Percentiles rank a stretch among this genome's conserved stretches.
phyloP scores from a whole-genome alignment of 2,113 vertebrate genomes.

The Micromys minutus region DNA sequence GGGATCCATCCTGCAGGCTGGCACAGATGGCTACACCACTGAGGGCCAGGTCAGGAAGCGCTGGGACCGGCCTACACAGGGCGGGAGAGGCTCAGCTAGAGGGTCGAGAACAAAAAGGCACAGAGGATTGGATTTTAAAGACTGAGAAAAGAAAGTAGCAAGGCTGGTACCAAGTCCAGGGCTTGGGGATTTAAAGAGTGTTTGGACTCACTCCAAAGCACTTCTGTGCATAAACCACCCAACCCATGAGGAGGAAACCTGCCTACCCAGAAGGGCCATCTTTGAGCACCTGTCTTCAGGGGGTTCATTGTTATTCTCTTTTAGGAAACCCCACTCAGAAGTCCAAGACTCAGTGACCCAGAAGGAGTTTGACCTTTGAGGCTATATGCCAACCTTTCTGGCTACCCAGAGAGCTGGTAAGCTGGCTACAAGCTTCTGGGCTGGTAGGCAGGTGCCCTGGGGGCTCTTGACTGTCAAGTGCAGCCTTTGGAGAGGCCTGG shows the following conservation, averaged over 20 bases:
- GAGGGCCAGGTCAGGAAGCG: neutral
- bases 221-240: neutral
- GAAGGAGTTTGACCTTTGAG: no score
- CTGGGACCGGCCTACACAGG: no score
- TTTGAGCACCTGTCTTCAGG: neutral
- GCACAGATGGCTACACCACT: neutral
- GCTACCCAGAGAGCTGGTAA: neutral
- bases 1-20: neutral
- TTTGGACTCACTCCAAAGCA: neutral
- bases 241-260: neutral
- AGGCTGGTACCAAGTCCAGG: neutral
- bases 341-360: neutral
- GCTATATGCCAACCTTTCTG: neutral
- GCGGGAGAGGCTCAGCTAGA: neutral
- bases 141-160: neutral
- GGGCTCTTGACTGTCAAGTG: fast-evolving
- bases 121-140: neutral
- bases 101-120: neutral
- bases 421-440: neutral
- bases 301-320: neutral
- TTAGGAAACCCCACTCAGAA: neutral
- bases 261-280: fast-evolving
- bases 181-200: neutral
- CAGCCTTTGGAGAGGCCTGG: neutral
- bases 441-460: fast-evolving